Percentiles rank a stretch among this genome's conserved stretches.
These are phyloP conservation scores for Euglossa dilemma DNA, from an alignment of 1,140 invertebrate genomes.

Conservation along the genomic window DNA sequence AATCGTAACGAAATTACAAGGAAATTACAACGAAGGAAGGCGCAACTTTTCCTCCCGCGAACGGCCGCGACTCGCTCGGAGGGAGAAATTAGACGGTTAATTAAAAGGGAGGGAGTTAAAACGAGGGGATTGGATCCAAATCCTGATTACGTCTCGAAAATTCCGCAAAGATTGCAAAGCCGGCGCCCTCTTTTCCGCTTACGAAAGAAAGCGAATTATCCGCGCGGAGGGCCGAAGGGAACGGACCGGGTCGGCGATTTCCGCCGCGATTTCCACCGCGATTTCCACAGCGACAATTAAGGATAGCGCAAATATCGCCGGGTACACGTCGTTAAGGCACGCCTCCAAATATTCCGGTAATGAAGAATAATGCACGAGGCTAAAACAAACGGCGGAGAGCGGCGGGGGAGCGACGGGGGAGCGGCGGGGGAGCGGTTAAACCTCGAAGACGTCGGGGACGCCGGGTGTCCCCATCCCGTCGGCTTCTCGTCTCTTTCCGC, in stretches of 20 bases:
- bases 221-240: not conserved
- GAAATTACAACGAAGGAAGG: no score
- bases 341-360: constrained; percentile 49
- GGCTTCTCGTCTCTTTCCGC: not conserved
- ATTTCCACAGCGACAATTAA: constrained; percentile 34
- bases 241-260: not conserved
- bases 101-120: not conserved
- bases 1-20: not conserved
- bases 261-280: no score
- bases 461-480: not conserved
- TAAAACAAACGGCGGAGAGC: constrained; percentile 35
- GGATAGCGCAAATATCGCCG: constrained; percentile 26
- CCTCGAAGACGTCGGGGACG: constrained; percentile 40
- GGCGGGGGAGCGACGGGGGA: no score
- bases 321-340: constrained; percentile 35
- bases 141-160: constrained; percentile 24
- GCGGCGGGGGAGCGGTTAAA: constrained; percentile 10
- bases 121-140: not conserved
- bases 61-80: not conserved
- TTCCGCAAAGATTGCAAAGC: constrained; percentile 14
- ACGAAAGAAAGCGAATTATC: constrained; percentile 35
- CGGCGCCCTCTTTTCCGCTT: not conserved
- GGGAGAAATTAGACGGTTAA: not conserved
- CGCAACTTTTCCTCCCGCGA: not conserved
- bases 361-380: constrained; percentile 48